Percentiles rank a stretch among this genome's conserved stretches.
phyloP scores from a whole-genome alignment of 1,140 invertebrate species.

The Solenopsis fugax region DNA sequence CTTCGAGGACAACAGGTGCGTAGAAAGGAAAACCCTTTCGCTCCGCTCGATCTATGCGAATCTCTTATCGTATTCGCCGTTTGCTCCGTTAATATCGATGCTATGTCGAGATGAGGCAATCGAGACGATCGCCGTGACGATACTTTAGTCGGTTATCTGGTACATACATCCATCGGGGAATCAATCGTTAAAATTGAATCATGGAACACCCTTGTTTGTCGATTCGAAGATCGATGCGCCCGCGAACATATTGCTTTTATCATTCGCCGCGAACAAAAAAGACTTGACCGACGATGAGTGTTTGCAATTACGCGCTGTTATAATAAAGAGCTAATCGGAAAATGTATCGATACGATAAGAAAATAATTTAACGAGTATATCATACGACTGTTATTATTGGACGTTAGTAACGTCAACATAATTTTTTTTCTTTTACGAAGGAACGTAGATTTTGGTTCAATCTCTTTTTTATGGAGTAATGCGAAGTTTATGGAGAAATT shows the following conservation, averaged over 20 bases:
- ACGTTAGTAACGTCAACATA: not conserved
- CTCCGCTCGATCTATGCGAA: not conserved
- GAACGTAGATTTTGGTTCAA: not conserved
- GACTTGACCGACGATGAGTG: not conserved
- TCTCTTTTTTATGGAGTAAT: not conserved
- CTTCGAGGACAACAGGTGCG: constrained; percentile 9
- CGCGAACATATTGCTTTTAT: not conserved
- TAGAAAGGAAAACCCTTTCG: not conserved
- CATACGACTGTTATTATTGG: not conserved
- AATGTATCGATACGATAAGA: not conserved
- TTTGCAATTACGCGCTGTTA: not conserved
- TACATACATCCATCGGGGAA: not conserved
- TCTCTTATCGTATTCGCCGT: not conserved
- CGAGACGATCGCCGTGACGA: not conserved
- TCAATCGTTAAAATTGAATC: not conserved
- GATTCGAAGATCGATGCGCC: not conserved
- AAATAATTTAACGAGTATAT: not conserved
- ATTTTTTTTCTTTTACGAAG: constrained; percentile 27
- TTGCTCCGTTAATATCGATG: constrained; percentile 12
- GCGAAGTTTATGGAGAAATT: not conserved
- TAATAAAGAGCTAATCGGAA: constrained; percentile 8
- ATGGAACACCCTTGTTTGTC: not conserved
- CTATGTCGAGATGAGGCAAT: not conserved
- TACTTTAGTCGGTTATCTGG: not conserved
- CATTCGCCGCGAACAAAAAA: not conserved